Evolutionary conservation across 2,888 invertebrate genomes (phyloP).

Genomic region (Papilio gigon): DNA sequence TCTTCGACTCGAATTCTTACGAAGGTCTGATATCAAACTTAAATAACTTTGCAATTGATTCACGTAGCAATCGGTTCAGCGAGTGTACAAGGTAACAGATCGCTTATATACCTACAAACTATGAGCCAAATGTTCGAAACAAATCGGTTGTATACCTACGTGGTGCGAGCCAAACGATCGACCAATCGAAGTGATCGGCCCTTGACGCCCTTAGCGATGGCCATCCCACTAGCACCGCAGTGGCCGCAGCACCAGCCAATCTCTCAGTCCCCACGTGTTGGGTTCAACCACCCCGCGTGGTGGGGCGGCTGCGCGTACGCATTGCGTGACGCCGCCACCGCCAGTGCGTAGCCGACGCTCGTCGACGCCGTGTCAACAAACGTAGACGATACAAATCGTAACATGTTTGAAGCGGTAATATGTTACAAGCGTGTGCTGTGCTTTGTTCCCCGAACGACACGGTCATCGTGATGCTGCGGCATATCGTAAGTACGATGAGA

Average conservation of each 20-base stretch:
- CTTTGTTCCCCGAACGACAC: not conserved
- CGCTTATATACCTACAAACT: not conserved
- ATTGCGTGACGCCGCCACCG: constrained; percentile 59
- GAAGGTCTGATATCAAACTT: not conserved
- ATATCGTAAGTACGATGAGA: constrained; percentile 5
- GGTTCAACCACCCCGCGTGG: constrained; percentile 48
- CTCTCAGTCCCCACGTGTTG: constrained; percentile 64
- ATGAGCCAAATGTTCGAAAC: not conserved
- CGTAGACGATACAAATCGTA: not conserved
- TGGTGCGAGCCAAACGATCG: constrained; percentile 31
- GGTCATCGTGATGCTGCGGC: not conserved
- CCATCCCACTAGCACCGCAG: constrained; percentile 63
- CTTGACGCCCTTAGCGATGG: constrained; percentile 60
- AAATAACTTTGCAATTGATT: not conserved
- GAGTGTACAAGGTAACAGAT: not conserved
- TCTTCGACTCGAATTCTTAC: no score
- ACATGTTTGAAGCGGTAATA: not conserved
- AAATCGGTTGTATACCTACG: constrained; percentile 2
- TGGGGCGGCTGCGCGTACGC: constrained; percentile 67
- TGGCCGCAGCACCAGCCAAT: constrained; percentile 73
- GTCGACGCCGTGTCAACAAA: constrained; percentile 48
- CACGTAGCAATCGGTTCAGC: not conserved
- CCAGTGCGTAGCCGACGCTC: constrained; percentile 72
- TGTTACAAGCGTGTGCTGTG: constrained; percentile 1
- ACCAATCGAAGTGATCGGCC: constrained; percentile 60